phyloP scores from a whole-genome alignment of 2,888 invertebrate species.

The Zele albiditarsus region DNA sequence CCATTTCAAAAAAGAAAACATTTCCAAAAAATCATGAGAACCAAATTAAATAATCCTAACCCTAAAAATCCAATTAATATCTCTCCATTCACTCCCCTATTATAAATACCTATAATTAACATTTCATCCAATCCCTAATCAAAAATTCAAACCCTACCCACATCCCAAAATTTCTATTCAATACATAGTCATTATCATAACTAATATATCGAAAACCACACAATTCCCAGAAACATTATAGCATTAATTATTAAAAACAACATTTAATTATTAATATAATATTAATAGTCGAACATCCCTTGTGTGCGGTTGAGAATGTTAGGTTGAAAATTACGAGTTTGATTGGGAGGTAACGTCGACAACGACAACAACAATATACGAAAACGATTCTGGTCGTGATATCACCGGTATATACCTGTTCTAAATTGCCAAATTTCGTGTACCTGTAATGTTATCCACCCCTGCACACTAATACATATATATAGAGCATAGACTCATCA shows the following conservation, averaged over 20 bases:
- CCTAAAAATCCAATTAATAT: too few relatives aligned
- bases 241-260: neutral
- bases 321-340: conserved; percentile 10
- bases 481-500: neutral
- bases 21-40: too few relatives aligned
- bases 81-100: too few relatives aligned
- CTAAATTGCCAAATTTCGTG: conserved; percentile 38
- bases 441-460: conserved; percentile 19
- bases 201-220: too few relatives aligned
- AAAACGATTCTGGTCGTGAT: conserved; percentile 21
- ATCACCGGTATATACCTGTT: conserved; percentile 5
- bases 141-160: too few relatives aligned
- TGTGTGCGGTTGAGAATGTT: neutral
- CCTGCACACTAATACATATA: neutral
- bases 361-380: neutral
- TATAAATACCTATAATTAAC: too few relatives aligned
- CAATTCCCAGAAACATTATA: neutral
- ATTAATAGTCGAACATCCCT: neutral
- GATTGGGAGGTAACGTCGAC: neutral
- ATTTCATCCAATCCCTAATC: too few relatives aligned
- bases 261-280: neutral
- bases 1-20: too few relatives aligned
- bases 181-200: too few relatives aligned
- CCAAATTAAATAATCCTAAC: too few relatives aligned
- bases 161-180: too few relatives aligned